Base-by-base conservation (phyloP, 2,888 invertebrate genomes). In the Pharmacophagus antenor region DNA sequence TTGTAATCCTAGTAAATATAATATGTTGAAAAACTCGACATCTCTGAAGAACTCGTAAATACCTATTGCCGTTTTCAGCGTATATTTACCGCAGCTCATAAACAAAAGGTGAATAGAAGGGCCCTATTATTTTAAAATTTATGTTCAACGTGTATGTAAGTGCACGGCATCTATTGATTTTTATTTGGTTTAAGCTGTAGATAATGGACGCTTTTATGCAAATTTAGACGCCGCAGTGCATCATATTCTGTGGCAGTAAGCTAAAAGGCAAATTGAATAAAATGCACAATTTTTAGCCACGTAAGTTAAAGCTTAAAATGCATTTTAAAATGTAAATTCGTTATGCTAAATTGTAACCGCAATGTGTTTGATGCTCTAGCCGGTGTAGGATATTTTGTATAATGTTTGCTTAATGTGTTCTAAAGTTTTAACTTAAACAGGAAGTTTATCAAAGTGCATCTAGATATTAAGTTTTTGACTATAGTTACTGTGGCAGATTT, bases 191-290 rank as follows among this genome's bases (percentile, higher is more conserved):
- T 74, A 77, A 79, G 77, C 82, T 71, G 76, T 76, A 80, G 82
- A 84, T 86, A 88, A 88, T 88, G 86, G 85, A 80, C 74, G 86
- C 84, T 85, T 88, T 87, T 86, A 88, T 88, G 88, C 85, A 88
- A 87, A 88, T 88, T 81, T 82, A 77, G 80, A 79, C 79, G 81
- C 83, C 85, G 86, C 87, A 85, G 75, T 87, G 85, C 86, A 88
- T 86, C 84, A 84, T 81, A 80, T 74, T 76, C 70, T 67, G 57
- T 63, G 52, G 70, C 62, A 66, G 64, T 65, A 67, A 65, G 66
- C 63, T 65, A 68, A 63, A 64, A 65, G 58, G 61, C 64, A 68
- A 68, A 70, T 67, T 66, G 65, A 65, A 67, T 56, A 66, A 68
- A 52, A 57, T 42, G 22, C 27, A 44, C 53, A 55, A 55, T 51